phyloP scores from a whole-genome alignment of 2,113 vertebrate species.

The Phocoena sinus region DNA sequence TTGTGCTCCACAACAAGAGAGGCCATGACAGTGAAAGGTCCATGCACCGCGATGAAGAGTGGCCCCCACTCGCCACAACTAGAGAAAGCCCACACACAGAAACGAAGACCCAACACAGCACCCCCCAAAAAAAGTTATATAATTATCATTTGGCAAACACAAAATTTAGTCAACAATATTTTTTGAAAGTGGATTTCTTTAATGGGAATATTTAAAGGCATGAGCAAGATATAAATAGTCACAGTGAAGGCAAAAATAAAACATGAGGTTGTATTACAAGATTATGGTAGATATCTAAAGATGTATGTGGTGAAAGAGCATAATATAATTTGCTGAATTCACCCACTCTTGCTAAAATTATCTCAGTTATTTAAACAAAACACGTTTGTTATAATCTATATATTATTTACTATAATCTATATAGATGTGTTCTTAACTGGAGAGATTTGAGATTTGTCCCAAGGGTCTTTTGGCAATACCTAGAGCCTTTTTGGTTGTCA shows the following conservation, averaged over 20 bases:
- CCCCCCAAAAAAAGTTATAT: background rate
- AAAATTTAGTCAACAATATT: background rate
- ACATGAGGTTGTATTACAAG: background rate
- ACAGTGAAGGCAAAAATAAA: background rate
- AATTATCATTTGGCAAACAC: background rate
- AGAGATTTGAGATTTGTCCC: background rate
- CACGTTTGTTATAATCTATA: background rate
- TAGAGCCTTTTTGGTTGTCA: background rate
- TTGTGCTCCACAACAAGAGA: too few species aligned
- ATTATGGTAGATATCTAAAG: background rate
- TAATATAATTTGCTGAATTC: background rate
- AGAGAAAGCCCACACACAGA: too few species aligned
- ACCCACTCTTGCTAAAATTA: background rate
- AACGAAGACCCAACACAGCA: too few species aligned
- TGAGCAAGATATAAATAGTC: background rate
- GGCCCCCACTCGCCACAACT: too few species aligned
- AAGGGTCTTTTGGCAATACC: background rate
- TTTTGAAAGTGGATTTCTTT: background rate
- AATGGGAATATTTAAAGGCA: background rate
- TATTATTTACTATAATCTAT: background rate
- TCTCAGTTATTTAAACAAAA: background rate
- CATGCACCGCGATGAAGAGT: too few species aligned
- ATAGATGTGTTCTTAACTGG: background rate
- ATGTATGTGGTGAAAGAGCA: background rate
- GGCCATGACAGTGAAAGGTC: too few species aligned